Base-by-base conservation (phyloP, 2,797 vertebrate genomes). In the Aselliscus stoliczkanus region DNA sequence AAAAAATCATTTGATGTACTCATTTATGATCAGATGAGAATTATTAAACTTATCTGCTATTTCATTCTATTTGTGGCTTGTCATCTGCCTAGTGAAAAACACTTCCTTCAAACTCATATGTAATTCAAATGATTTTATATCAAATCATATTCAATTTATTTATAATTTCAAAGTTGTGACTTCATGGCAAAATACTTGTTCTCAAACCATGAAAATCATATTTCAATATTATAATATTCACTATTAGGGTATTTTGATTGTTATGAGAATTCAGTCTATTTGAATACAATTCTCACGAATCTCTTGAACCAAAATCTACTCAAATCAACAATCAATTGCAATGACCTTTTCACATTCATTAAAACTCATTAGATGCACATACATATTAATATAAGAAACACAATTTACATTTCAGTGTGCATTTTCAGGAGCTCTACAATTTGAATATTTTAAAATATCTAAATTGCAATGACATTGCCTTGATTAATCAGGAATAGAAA, bases 301-400 rank as follows among this genome's bases (percentile, higher is more conserved):
- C 29, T 21, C 60, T 52, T 31, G 8, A 4, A 58, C 56, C 50
- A 83, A 69, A 79, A 83, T 58, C 60, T 90, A 69, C 54, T 83
- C 6, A 17, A 90, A 93, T 69, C 65, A 85, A 91, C 42, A 85
- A 81, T 80, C 58, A 86, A 67, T 56, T 95, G 76, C 86, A 96
- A 90, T 87, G 69, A 87, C 69, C 81, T 96, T 93, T 90, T 27
- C 27, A 77, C 27, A 77, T 60, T 92, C 23, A 83, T 76, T 87
- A 86, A 94, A 90, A 79, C 56, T 86, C 64, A 92, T 77, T 87
- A 96, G n/a, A 89, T 60, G 81, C 47, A n/a, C 34, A 79, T 50
- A 72, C 56, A 90, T 90, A 85, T 91, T 96, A 80, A 94, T 69
- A 31, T 47, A 84, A 84, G 52, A 9, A 84, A 56, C 7, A 54